Evolutionary conservation across 2,113 vertebrate genomes (phyloP).

Genomic region (Pao palembangensis): DNA sequence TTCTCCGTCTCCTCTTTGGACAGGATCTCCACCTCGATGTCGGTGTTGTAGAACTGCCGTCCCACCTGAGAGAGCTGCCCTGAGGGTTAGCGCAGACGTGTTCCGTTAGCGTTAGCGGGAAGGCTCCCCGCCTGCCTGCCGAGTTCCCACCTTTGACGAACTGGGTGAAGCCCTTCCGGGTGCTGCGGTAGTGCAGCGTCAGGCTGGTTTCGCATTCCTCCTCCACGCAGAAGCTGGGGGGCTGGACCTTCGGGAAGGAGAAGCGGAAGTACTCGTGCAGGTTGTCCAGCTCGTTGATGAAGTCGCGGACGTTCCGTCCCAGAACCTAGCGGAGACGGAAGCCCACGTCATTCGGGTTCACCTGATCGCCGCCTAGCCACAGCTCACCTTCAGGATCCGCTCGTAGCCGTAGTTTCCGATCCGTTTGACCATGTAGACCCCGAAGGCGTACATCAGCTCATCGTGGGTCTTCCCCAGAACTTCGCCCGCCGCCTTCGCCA

Average conservation of each 20-base stretch:
- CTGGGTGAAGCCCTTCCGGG: conserved; percentile 75
- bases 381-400: conserved; percentile 70
- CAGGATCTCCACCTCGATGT: conserved; percentile 77
- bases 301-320: conserved; percentile 74
- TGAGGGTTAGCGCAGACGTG: conserved; percentile 24
- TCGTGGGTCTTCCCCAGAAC: conserved; percentile 77
- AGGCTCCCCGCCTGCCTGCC: background rate
- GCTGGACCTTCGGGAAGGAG: conserved; percentile 77
- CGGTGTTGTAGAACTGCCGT: conserved; percentile 78
- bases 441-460: conserved; percentile 78
- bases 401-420: conserved; percentile 77
- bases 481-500: conserved; percentile 75
- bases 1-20: conserved; percentile 78
- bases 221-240: conserved; percentile 75
- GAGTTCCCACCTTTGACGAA: conserved; percentile 72
- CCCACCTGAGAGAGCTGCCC: conserved; percentile 77
- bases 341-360: background rate
- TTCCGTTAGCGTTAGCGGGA: background rate
- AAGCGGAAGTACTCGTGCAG: conserved; percentile 78
- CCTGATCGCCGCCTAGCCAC: background rate
- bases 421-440: conserved; percentile 77
- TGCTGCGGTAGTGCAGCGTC: conserved; percentile 74
- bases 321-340: conserved; percentile 52
- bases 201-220: conserved; percentile 76
- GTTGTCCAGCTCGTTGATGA: conserved; percentile 78